A percentile compares a stretch with the other conserved stretches of the same genome.
Evolutionary conservation across 2,113 vertebrate species (phyloP).

Genomic region (Tretioscincus oriximinensis): DNA sequence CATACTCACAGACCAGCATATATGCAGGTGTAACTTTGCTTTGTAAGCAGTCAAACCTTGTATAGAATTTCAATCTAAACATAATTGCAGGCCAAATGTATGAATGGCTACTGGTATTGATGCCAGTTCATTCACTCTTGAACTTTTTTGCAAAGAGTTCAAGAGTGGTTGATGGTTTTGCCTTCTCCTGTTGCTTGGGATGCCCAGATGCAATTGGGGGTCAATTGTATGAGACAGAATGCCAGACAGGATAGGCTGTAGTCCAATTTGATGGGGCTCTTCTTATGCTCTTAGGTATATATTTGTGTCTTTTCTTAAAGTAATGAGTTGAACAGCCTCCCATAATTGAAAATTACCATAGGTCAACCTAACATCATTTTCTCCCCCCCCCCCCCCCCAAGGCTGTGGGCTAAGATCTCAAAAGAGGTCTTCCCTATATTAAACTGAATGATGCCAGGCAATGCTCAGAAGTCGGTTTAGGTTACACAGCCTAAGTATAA

Average conservation of each 20-base stretch:
- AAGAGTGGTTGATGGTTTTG: no score
- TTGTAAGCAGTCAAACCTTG: background rate
- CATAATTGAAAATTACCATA: background rate
- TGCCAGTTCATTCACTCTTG: no score
- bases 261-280: no score
- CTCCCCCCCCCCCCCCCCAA: background rate
- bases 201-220: no score
- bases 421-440: conserved; percentile 19
- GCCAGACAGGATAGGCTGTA: no score
- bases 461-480: conserved; percentile 10
- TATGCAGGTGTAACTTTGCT: background rate
- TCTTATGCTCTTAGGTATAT: no score
- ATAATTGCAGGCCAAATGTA: background rate
- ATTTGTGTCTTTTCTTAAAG: background rate
- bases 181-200: no score
- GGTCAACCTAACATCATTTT: conserved; percentile 23
- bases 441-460: conserved; percentile 47
- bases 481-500: conserved; percentile 54
- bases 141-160: no score
- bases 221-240: no score
- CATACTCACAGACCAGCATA: background rate
- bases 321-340: background rate
- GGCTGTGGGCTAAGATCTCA: background rate
- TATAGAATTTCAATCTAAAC: background rate
- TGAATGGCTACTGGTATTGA: no score